Evolutionary conservation across 2,113 vertebrate genomes (phyloP).

Genomic region (Protomyctophum bolini): DNA sequence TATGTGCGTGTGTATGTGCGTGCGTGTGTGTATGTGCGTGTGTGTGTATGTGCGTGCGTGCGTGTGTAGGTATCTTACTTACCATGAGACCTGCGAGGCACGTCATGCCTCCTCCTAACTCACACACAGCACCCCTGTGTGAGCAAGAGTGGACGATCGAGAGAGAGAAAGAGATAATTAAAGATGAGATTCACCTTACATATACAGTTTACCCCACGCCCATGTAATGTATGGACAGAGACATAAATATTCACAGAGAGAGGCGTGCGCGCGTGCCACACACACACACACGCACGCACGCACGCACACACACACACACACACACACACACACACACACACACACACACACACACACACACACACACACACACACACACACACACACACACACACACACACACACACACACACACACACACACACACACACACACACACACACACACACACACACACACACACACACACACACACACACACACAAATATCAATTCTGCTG

Average conservation of each 20-base stretch:
- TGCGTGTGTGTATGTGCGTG: conserved; percentile 9
- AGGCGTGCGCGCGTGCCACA: too few relatives aligned
- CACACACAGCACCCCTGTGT: conserved; percentile 73
- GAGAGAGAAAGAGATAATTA: conserved; percentile 22
- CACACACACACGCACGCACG: neutral
- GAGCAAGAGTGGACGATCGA: conserved; percentile 32
- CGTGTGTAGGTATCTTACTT: conserved; percentile 34
- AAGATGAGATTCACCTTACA: conserved; percentile 39
- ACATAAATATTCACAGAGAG: too few relatives aligned
- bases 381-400: conserved; percentile 59
- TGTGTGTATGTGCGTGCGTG: conserved; percentile 9
- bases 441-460: conserved; percentile 56
- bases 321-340: neutral
- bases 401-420: conserved; percentile 50
- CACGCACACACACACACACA: conserved; percentile 10
- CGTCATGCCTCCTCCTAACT: conserved; percentile 77
- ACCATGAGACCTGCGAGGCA: conserved; percentile 77
- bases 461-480: conserved; percentile 51
- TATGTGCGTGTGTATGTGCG: conserved; percentile 14
- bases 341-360: conserved; percentile 20
- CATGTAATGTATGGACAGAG: too few relatives aligned
- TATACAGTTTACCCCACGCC: conserved; percentile 41
- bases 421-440: conserved; percentile 52
- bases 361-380: conserved; percentile 56
- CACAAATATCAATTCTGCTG: conserved; percentile 74